phyloP scores from a whole-genome alignment of 2,888 invertebrate genomes.

The Leucania comma region DNA sequence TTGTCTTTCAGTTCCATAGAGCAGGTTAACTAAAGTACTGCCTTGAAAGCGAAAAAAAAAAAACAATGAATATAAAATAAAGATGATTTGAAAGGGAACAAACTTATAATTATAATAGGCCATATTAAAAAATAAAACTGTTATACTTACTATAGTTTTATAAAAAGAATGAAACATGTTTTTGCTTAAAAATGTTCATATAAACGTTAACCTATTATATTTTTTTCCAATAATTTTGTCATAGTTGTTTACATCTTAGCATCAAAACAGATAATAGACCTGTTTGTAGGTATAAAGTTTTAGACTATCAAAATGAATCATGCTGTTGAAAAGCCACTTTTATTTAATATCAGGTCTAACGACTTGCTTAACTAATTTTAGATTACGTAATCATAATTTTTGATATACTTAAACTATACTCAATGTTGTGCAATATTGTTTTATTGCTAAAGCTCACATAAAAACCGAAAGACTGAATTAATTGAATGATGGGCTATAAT shows the following conservation, averaged over 20 bases:
- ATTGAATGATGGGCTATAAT: background rate
- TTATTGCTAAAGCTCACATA: background rate
- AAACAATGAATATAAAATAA: no score
- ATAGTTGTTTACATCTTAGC: slow-evolving; percentile 13
- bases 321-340: slow-evolving; percentile 7
- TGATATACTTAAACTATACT: slow-evolving; percentile 19
- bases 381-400: slow-evolving; percentile 10
- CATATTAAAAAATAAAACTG: no score
- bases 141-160: no score
- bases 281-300: background rate
- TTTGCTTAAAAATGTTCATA: background rate
- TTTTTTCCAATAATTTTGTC: background rate
- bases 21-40: no score
- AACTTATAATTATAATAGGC: no score
- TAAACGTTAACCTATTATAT: background rate
- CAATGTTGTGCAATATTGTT: slow-evolving; percentile 24
- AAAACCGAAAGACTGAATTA: background rate
- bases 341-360: slow-evolving; percentile 21
- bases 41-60: no score
- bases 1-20: no score
- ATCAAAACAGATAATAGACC: background rate
- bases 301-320: slow-evolving; percentile 40
- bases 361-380: slow-evolving; percentile 27
- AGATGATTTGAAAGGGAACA: no score
- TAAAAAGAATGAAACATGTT: no score